Percentiles rank a stretch among this genome's conserved stretches.
Evolutionary conservation across 2,888 invertebrate species (phyloP).

Genomic region (Trichogramma evanescens): DNA sequence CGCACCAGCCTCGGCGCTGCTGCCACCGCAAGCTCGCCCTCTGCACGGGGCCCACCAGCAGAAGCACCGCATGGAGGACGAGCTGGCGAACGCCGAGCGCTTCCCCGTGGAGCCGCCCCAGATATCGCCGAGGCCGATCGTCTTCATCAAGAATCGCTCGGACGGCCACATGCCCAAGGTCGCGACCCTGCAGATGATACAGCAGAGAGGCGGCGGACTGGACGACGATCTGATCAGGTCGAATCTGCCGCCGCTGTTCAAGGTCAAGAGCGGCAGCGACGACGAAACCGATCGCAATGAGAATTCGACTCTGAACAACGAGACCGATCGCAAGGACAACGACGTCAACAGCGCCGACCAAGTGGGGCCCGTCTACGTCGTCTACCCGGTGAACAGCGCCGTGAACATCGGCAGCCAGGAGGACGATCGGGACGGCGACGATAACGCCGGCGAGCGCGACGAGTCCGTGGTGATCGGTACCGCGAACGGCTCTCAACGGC

Average conservation of each 20-base stretch:
- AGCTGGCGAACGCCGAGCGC: slow-evolving; percentile 32
- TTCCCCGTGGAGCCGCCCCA: slow-evolving; percentile 41
- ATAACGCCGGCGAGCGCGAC: slow-evolving; percentile 45
- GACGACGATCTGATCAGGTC: slow-evolving; percentile 26
- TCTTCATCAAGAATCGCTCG: slow-evolving; percentile 46
- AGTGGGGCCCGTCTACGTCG: slow-evolving; percentile 50
- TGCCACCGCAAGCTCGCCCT: not conserved
- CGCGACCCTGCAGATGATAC: slow-evolving; percentile 65
- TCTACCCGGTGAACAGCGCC: slow-evolving; percentile 55
- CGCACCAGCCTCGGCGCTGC: slow-evolving; percentile 3
- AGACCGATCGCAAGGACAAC: slow-evolving; percentile 15
- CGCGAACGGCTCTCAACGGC: slow-evolving; percentile 49
- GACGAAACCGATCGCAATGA: slow-evolving; percentile 15
- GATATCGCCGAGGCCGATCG: slow-evolving; percentile 46
- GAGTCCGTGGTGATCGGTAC: slow-evolving; percentile 55
- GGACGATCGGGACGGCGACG: slow-evolving; percentile 29
- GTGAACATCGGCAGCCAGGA: slow-evolving; percentile 45
- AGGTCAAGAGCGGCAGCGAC: slow-evolving; percentile 33
- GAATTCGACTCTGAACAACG: slow-evolving; percentile 5
- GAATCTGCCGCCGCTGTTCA: slow-evolving; percentile 43
- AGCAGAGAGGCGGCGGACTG: slow-evolving; percentile 41
- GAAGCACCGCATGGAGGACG: slow-evolving; percentile 38
- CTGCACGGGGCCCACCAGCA: not conserved
- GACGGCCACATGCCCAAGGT: slow-evolving; percentile 51
- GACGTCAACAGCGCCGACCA: slow-evolving; percentile 4